Conservation (phyloP, 2,888 invertebrate species). For the Clitarchus hookeri region DNA sequence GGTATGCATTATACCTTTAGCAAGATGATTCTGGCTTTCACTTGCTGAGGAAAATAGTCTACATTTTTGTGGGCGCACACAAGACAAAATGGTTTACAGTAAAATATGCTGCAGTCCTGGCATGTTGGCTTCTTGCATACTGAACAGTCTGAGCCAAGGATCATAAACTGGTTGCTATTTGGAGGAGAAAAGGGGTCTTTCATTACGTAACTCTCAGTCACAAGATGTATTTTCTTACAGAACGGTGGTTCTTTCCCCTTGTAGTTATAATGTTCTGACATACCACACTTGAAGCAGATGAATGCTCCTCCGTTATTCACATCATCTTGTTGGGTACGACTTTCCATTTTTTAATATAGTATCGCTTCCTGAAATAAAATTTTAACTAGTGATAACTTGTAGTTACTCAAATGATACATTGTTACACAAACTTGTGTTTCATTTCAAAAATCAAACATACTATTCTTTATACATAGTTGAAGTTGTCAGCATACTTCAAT, state of each 20-base stretch:
- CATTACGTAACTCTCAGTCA: constrained; percentile 78
- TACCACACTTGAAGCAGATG: constrained; percentile 66
- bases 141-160: constrained; percentile 77
- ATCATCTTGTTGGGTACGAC: neutral
- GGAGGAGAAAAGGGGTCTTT: constrained; percentile 83
- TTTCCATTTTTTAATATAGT: neutral
- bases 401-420: no score
- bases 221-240: constrained; percentile 66
- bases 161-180: constrained; percentile 73
- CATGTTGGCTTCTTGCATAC: constrained; percentile 73
- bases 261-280: constrained; percentile 74
- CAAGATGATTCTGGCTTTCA: constrained; percentile 64
- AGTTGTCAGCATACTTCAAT: no score
- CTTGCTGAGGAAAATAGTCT: constrained; percentile 68
- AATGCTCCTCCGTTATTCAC: constrained; percentile 57
- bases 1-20: neutral
- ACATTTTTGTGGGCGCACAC: constrained; percentile 66
- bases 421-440: no score
- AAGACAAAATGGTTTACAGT: constrained; percentile 72
- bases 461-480: no score
- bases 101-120: constrained; percentile 81
- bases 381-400: no score
- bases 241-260: constrained; percentile 77
- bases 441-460: no score
- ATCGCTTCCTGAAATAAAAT: no score